These are phyloP conservation scores for Brachyalestes nurse DNA, from an alignment of 2,797 vertebrate species.

Conservation along the genomic window DNA sequence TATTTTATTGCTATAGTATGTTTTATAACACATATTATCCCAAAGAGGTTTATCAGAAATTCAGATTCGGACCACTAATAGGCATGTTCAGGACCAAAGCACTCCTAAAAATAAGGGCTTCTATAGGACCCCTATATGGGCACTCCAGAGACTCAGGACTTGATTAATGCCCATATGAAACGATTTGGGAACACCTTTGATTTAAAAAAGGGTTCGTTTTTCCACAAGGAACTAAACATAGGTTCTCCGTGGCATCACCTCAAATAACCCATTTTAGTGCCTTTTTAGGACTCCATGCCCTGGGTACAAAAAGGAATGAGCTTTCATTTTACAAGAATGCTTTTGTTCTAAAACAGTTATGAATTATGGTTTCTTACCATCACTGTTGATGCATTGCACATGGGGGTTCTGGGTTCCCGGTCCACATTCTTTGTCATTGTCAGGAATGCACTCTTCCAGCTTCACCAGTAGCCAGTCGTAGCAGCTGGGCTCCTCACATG, in stretches of 20 bases:
- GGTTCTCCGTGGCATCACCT: too few species aligned
- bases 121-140: neutral
- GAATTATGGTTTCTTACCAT: conserved; percentile 78
- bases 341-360: neutral
- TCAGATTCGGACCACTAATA: neutral
- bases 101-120: neutral
- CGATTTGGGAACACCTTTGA: too few species aligned
- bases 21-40: neutral
- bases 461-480: conserved; percentile 88
- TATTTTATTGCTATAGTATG: too few species aligned
- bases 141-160: too few species aligned
- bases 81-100: neutral
- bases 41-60: neutral
- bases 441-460: conserved; percentile 89
- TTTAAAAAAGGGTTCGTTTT: too few species aligned
- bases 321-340: neutral
- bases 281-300: neutral
- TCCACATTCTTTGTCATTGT: conserved; percentile 89
- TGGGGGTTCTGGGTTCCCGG: conserved; percentile 89
- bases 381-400: conserved; percentile 90
- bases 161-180: too few species aligned
- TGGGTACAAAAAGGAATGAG: neutral
- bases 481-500: conserved; percentile 94
- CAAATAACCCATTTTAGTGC: too few species aligned
- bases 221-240: too few species aligned